Percentiles rank a stretch among this genome's conserved stretches.
Evolutionary conservation across 2,113 vertebrate species (phyloP).

Genomic region (Syngnathus typhle): DNA sequence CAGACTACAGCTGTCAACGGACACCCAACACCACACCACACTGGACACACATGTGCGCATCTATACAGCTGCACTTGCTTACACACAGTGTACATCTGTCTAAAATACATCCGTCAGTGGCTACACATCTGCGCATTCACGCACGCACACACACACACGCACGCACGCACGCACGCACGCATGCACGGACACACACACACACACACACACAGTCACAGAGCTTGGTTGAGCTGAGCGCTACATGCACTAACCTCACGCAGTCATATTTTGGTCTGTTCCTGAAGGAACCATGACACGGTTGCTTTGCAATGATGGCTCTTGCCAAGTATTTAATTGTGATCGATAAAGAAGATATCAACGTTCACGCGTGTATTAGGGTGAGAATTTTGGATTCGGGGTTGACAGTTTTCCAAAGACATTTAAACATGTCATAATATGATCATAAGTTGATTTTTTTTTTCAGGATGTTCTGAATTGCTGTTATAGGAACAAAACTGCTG

Average conservation of each 20-base stretch:
- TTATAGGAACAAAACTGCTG: too few species aligned
- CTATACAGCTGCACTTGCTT: constrained; percentile 55
- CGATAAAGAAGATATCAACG: not conserved
- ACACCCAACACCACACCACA: not conserved
- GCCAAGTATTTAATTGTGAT: not conserved
- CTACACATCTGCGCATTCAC: constrained; percentile 62
- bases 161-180: too few species aligned
- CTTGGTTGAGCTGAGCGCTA: constrained; percentile 59
- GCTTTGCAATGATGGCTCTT: constrained; percentile 39
- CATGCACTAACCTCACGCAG: constrained; percentile 45
- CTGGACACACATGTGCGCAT: constrained; percentile 32
- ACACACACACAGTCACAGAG: constrained; percentile 35
- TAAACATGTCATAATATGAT: not conserved
- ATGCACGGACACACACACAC: not conserved
- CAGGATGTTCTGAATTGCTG: too few species aligned
- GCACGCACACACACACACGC: not conserved
- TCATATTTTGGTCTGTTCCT: constrained; percentile 45
- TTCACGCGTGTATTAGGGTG: too few species aligned
- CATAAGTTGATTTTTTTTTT: not conserved
- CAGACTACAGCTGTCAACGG: constrained; percentile 6
- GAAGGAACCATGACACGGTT: constrained; percentile 38
- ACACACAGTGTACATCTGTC: constrained; percentile 60
- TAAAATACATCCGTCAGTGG: constrained; percentile 61
- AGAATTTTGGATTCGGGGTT: too few species aligned
- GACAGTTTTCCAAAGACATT: too few species aligned